Base-by-base conservation (phyloP, 2,113 vertebrate species). In the Oncorhynchus gorbuscha region DNA sequence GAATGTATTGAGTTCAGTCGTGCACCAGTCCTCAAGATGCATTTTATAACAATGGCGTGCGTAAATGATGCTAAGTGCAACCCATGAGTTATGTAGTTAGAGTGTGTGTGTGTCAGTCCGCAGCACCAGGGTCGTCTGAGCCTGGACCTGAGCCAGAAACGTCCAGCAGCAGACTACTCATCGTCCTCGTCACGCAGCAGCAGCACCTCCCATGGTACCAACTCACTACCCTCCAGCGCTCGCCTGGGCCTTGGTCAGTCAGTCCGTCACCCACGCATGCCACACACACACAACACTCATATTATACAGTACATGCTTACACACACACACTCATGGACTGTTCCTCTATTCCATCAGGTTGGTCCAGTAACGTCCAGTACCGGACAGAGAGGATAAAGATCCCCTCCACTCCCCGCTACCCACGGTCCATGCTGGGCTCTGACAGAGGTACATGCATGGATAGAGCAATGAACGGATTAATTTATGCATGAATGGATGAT, bases 341-440 rank as follows among this genome's bases (percentile, higher is more conserved):
- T 86, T 22, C 32, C 3, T 55, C 7, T 70, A 14, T 22, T 20
- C 70, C 39, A 61, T 5, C 86, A 99, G 98, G 96, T 90, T 98
- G 97, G 83, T 96, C 96, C 0, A 96, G 87, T 92, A 97, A 96
- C 76, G 92, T 97, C 88, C 96, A 98, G 77, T 97, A 96, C 89
- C 97, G 96, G 90, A 94, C 95, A 12, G 98, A 97, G 87, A 93
- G 98, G 89, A 99, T 99, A 92, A 99, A 99, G 93, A 97, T 99
- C 81, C 98, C 97, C 0, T 94, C 95, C 71, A 99, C 97, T 0
- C 97, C 97, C 5, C 94, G 97, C 78, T 99, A 99, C 67, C 96
- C 96, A 0, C 95, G 97, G 71, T 97, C 96, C 73, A 92, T 97
- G 83, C 88, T 98, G 91, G 95, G 96, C 28, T 97, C 97, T 18